Percentiles rank a stretch among this genome's conserved stretches.
Evolutionary conservation across 2,113 vertebrate species (phyloP).

Genomic region (Forbesichthys agassizii): DNA sequence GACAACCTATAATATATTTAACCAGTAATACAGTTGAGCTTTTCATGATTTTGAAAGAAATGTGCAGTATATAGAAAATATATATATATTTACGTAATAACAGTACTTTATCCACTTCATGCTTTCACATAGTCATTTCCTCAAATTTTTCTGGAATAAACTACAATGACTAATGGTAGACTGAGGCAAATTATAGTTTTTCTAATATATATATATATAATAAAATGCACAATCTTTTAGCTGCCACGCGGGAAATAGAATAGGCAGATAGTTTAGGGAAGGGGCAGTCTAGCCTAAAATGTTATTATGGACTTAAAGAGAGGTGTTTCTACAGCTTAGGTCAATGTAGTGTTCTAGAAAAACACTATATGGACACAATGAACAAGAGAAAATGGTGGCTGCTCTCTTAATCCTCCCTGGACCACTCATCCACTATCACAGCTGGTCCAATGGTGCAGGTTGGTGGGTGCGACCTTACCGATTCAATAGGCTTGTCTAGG

Average conservation of each 20-base stretch:
- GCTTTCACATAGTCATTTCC: conserved; percentile 31
- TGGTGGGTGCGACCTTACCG: conserved; percentile 86
- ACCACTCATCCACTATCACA: conserved; percentile 83
- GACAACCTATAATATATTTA: conserved; percentile 1
- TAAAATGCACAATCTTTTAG: conserved; percentile 46
- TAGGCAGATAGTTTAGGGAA: conserved; percentile 54
- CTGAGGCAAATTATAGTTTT: conserved; percentile 39
- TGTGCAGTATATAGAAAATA: conserved; percentile 2
- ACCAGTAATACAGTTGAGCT: neutral
- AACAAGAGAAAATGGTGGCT: conserved; percentile 51
- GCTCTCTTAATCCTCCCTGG: conserved; percentile 70
- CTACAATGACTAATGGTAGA: conserved; percentile 61
- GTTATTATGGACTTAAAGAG: conserved; percentile 55
- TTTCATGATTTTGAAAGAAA: conserved; percentile 2
- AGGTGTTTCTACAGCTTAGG: conserved; percentile 62
- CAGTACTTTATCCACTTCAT: conserved; percentile 69
- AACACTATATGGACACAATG: conserved; percentile 60
- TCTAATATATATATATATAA: conserved; percentile 44
- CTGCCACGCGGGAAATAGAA: conserved; percentile 63
- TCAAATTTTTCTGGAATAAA: conserved; percentile 52
- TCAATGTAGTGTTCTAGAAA: conserved; percentile 45
- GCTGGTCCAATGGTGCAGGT: conserved; percentile 63
- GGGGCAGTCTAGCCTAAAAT: conserved; percentile 31
- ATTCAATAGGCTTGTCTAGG: conserved; percentile 99
- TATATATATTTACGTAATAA: neutral